Base-by-base conservation (phyloP, 2,888 invertebrate species). In the Cosmia trapezina region DNA sequence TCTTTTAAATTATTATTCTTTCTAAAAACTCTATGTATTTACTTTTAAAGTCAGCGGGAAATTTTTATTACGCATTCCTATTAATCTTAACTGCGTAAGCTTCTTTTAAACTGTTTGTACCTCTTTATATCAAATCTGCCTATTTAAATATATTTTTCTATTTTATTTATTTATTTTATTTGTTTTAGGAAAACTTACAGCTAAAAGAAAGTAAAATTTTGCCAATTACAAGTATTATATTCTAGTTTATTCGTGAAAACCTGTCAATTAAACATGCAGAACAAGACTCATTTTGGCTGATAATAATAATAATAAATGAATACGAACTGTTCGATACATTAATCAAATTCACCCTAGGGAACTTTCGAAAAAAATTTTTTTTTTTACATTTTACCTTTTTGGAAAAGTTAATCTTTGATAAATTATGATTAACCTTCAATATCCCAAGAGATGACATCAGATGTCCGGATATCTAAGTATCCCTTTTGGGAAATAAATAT, bases 401-500 rank as follows among this genome's bases (percentile, higher is more conserved):
- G 9, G 22, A 41, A 63, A 57, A 65, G 74, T 41, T 64, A 73
- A 73, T 64, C 64, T 64, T 43, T n/a, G 17, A 45, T 59, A 33
- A 54, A 70, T 76, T 76, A 76, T 63, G 51, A 69, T 76, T 59
- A 59, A 70, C 49, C 17, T 67, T 28, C 49, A 33, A 61, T 51
- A 37, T 73, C 78, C 63, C 80, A 22, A 49, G 72, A 64, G 68
- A 61, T 51, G 37, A n/a, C 33, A 62, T 63, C 65, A 51, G 54
- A 56, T 61, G 4, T 33, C 64, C n/a, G 41, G 53, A 65, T 59
- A 70, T 61, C 53, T 56, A 54, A 66, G 33, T 49, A 51, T 60
- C 66, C 65, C 59, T 60, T 73, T 60, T 51, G 70, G 82, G 78
- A 75, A 78, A 81, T 75, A 65, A 72, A 72, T 70, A 59, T 70